Evolutionary conservation across 2,888 invertebrate genomes (phyloP).

Genomic region (Zeuzera pyrina): DNA sequence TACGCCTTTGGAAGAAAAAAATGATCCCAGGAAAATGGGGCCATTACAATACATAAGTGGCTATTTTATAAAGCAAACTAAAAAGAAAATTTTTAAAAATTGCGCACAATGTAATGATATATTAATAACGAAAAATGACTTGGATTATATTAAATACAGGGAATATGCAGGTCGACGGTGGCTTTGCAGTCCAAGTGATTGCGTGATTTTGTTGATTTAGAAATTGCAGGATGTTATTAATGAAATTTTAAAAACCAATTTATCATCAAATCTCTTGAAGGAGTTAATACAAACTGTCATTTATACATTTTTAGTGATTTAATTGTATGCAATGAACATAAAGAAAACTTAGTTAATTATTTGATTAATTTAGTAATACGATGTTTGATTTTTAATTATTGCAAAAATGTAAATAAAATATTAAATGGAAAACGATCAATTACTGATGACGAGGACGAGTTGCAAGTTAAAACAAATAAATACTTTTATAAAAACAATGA

Average conservation of each 20-base stretch:
- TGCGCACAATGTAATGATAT: background rate
- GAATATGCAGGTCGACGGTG: background rate
- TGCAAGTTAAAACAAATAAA: too few relatives aligned
- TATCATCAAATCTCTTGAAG: background rate
- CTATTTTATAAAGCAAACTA: background rate
- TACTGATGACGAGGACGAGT: too few relatives aligned
- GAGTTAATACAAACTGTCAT: background rate
- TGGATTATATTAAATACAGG: background rate
- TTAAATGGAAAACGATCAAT: too few relatives aligned
- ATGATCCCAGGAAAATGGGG: background rate
- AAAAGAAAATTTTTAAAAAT: background rate
- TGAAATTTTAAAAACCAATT: background rate
- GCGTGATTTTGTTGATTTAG: background rate
- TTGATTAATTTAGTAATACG: background rate
- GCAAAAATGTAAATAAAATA: conserved; percentile 1
- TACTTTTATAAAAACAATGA: too few relatives aligned
- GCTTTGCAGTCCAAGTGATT: background rate
- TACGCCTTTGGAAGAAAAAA: too few relatives aligned
- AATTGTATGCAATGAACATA: background rate
- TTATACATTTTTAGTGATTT: too few relatives aligned
- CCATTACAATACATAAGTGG: background rate
- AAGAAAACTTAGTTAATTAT: background rate
- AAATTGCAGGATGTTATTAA: background rate
- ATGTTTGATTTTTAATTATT: background rate
- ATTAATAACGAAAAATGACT: background rate